A percentile compares a stretch with the other conserved stretches of the same genome.
These are phyloP conservation scores for Petrocephalus zakoni DNA, from an alignment of 2,113 vertebrate genomes.

Conservation along the genomic window DNA sequence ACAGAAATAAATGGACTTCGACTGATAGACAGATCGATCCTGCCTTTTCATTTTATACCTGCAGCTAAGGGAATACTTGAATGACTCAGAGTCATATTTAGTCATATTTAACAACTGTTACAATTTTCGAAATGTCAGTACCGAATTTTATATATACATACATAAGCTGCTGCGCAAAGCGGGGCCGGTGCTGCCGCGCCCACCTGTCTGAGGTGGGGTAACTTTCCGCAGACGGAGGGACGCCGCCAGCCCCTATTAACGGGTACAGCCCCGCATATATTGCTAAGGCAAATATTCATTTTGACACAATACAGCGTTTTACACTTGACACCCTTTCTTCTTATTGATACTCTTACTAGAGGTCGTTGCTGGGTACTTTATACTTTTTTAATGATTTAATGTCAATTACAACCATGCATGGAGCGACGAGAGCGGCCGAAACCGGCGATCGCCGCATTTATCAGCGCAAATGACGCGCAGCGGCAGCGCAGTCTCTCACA, in stretches of 20 bases:
- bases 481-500: not conserved
- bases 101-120: not conserved
- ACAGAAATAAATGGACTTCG: not conserved
- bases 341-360: not conserved
- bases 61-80: not conserved
- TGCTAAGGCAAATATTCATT: not conserved
- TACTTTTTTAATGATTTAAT: not conserved
- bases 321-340: not conserved
- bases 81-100: not conserved
- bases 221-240: slow-evolving; percentile 43
- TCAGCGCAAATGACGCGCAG: not conserved
- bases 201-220: slow-evolving; percentile 62
- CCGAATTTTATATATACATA: no score
- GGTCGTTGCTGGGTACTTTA: not conserved
- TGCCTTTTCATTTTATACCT: not conserved
- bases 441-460: no score
- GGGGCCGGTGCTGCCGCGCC: slow-evolving; percentile 29
- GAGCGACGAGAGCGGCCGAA: not conserved
- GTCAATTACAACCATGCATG: not conserved
- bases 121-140: not conserved
- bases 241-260: not conserved
- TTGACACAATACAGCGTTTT: not conserved
- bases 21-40: not conserved
- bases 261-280: not conserved
- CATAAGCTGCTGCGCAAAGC: not conserved